These are phyloP conservation scores for Aurelia sp. DNA, from an alignment of 30 jellyfish, hydroid and myxozoan species.

Conservation along the genomic window DNA sequence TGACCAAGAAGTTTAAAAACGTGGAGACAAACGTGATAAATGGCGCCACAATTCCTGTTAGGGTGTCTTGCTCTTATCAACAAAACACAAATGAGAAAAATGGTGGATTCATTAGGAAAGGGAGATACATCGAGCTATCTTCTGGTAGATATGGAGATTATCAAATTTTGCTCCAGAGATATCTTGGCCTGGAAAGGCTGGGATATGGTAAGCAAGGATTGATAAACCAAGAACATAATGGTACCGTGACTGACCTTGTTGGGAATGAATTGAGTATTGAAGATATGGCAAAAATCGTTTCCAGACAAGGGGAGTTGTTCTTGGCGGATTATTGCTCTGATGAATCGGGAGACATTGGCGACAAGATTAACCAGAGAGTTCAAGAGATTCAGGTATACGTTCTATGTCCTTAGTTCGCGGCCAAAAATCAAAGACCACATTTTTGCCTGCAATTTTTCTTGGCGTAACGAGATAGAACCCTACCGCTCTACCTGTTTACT, in stretches of 20 bases:
- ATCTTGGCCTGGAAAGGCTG: conserved; percentile 33
- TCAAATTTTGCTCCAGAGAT: not conserved
- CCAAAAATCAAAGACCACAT: no score
- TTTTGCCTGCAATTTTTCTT: no score
- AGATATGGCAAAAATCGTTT: not conserved
- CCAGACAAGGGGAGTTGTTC: not conserved
- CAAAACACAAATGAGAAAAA: not conserved
- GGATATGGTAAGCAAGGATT: not conserved
- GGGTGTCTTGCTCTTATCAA: not conserved
- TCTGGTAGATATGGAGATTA: conserved; percentile 38
- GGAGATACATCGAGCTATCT: conserved; percentile 32
- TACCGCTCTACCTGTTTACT: no score
- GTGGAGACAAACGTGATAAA: not conserved
- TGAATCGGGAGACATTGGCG: not conserved
- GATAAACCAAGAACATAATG: no score
- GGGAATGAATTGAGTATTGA: not conserved
- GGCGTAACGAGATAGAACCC: no score
- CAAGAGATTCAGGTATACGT: conserved; percentile 42
- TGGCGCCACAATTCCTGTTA: not conserved
- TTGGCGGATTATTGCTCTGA: not conserved
- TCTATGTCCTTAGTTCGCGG: not conserved
- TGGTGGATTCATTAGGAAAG: not conserved
- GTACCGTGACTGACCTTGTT: not conserved
- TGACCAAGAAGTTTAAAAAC: not conserved
- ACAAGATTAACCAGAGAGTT: conserved; percentile 15